Conservation (phyloP, 2,113 vertebrate genomes). For the Daboia siamensis region DNA sequence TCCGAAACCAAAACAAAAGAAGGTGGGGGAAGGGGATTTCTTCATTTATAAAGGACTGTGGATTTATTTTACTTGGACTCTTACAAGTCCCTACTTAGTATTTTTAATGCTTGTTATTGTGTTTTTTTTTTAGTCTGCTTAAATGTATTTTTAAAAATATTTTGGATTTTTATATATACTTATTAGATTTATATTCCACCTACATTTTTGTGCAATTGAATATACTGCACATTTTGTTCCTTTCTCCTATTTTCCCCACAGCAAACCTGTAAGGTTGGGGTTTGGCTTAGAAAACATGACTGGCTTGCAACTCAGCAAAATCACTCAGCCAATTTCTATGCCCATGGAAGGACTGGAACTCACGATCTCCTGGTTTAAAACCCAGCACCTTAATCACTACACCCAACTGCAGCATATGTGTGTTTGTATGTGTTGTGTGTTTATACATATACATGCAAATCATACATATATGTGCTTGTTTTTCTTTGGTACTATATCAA, state of each 20-base stretch:
- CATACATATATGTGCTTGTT: neutral
- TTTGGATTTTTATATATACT: neutral
- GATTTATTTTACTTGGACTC: neutral
- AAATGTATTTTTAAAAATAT: neutral
- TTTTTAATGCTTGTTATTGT: neutral
- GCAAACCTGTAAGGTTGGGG: neutral
- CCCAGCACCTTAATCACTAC: neutral
- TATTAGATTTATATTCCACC: neutral
- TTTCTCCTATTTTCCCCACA: neutral
- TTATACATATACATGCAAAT: neutral
- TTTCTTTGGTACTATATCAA: neutral
- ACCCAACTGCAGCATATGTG: neutral
- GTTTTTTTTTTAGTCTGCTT: neutral
- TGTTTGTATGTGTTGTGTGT: neutral
- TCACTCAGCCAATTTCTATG: neutral
- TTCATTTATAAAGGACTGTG: neutral
- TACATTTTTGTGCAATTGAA: neutral
- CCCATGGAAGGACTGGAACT: neutral
- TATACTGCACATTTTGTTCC: neutral
- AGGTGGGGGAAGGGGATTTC: no score
- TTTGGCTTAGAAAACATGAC: neutral
- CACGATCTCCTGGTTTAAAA: neutral
- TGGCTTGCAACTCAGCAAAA: neutral
- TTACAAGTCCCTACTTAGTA: neutral
- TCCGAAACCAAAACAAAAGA: neutral